Percentiles rank a stretch among this genome's conserved stretches.
These are phyloP conservation scores for Holcopasites calliopsidis DNA, from an alignment of 1,140 invertebrate species.

Conservation along the genomic window DNA sequence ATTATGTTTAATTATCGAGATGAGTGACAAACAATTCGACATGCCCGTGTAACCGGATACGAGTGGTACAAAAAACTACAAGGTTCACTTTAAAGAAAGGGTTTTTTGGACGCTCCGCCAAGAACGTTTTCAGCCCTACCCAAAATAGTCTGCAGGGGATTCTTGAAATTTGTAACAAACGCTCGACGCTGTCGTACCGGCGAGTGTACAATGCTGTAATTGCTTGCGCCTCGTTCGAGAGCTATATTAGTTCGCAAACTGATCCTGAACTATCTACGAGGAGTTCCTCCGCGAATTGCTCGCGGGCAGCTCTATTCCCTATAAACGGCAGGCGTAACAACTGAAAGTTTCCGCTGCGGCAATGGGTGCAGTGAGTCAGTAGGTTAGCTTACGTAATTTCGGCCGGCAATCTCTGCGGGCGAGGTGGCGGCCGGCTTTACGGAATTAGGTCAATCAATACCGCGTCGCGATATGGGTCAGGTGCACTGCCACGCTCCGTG, in stretches of 20 bases:
- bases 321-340: constrained; percentile 18
- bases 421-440: constrained; percentile 53
- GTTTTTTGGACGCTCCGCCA: background rate
- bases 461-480: constrained; percentile 73
- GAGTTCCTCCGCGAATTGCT: too few species aligned
- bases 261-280: too few species aligned
- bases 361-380: constrained; percentile 72
- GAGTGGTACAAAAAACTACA: too few species aligned
- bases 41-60: too few species aligned
- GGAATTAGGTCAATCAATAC: constrained; percentile 78
- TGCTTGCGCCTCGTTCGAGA: too few species aligned
- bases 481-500: constrained; percentile 70
- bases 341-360: constrained; percentile 54
- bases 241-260: too few species aligned
- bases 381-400: constrained; percentile 75
- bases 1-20: background rate
- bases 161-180: too few species aligned
- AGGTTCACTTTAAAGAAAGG: background rate
- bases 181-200: too few species aligned
- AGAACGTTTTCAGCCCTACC: background rate
- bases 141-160: too few species aligned
- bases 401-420: constrained; percentile 56
- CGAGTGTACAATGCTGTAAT: too few species aligned
- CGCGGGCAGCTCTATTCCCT: too few species aligned
- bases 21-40: background rate